Base-by-base conservation (phyloP, 1,140 invertebrate species). In the Ceratina australensis region DNA sequence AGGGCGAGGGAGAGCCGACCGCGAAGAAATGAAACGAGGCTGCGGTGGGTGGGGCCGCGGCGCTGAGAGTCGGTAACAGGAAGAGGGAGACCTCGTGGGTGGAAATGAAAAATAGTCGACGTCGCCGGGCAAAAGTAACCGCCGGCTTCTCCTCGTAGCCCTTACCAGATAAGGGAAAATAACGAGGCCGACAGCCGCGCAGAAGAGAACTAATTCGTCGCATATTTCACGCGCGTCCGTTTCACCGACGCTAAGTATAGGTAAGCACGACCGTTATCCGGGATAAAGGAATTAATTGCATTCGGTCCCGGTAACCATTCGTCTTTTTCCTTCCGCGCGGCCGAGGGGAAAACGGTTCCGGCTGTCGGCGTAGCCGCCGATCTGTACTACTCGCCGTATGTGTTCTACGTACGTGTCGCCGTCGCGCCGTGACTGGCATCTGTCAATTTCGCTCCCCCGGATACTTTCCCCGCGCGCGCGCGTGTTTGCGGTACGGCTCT, bases 161-260 rank as follows among this genome's bases (percentile, higher is more conserved):
- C 33, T 42, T 42, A 42, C 68, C 68, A 86, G 86, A 87, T 86
- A 87, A 87, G 84, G 83, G 80, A 82, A 86, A 87, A 87, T 87
- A 87, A 87, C 84, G 86, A 86, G 86, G 72, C 82, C 78, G 82
- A 79, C 80, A 82, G 84, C 72, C 75, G 80, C 69, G 71, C 67
- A 80, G 76, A 82, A 79, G 84, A 79, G 82, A 87, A 82, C 86
- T 87, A 86, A 87, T 87, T 87, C 84, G 79, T 67, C 64, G 79
- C 79, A 84, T 84, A 85, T 85, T 85, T 85, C 82, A 85, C 79
- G 74, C 82, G 60, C 73, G 82, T 84, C 71, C 67, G 81, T 50
- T 64, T 57, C 66, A 61, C 71, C n/a, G 71, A 64, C 61, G 42
- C 71, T 73, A 65, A 79, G 77, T 73, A 71, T 79, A 71, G 67